Conservation (phyloP, 2,113 vertebrate genomes). For the Eidolon helvum region DNA sequence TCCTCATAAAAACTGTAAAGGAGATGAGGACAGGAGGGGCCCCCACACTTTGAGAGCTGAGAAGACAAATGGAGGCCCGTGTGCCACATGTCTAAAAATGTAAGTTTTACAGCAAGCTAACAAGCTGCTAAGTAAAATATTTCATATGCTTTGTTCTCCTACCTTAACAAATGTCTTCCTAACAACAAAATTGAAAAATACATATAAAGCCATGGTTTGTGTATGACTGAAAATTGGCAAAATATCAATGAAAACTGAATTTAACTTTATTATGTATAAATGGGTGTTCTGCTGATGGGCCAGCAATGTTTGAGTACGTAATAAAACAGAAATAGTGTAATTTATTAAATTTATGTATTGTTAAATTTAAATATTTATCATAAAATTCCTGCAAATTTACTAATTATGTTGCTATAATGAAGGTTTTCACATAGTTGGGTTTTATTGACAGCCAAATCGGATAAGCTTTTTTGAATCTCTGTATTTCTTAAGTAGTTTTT, state of each 20-base stretch:
- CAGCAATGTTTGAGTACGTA: neutral
- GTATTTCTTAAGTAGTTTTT: neutral
- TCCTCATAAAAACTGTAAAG: neutral
- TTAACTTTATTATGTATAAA: neutral
- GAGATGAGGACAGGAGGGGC: neutral
- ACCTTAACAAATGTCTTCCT: neutral
- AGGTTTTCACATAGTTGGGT: neutral
- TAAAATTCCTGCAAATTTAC: neutral
- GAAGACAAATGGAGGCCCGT: neutral
- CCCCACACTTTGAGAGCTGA: neutral
- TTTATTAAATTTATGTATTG: neutral
- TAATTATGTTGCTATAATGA: neutral
- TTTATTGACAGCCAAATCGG: neutral
- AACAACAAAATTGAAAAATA: neutral
- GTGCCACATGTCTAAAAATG: neutral
- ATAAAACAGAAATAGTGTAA: neutral
- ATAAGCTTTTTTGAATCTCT: neutral
- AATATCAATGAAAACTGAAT: constrained; percentile 7
- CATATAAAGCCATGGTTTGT: neutral
- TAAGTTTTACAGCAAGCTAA: neutral
- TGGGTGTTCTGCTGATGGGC: neutral
- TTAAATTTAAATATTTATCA: neutral
- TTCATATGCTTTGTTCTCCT: neutral
- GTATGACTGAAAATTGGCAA: neutral
- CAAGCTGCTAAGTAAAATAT: neutral